Percentiles rank a stretch among this genome's conserved stretches.
These are phyloP conservation scores for Aphidoletes aphidimyza DNA, from an alignment of 2,888 invertebrate genomes.

Conservation along the genomic window DNA sequence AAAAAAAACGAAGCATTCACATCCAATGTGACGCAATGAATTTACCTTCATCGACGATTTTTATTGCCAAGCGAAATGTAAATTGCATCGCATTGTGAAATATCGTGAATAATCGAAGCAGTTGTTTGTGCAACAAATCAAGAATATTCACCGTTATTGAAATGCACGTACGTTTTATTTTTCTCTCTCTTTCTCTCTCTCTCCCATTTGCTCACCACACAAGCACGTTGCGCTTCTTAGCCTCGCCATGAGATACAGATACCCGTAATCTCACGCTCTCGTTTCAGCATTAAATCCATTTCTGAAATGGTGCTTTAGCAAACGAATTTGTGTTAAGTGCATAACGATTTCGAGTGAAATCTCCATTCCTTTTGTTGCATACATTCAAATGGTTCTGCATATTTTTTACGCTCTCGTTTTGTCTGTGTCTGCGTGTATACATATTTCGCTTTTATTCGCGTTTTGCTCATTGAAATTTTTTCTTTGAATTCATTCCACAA, in stretches of 20 bases:
- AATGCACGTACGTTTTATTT: background rate
- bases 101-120: conserved; percentile 11
- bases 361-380: conserved; percentile 10
- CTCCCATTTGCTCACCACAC: background rate
- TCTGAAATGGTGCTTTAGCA: conserved; percentile 13
- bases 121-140: conserved; percentile 46
- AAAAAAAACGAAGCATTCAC: background rate
- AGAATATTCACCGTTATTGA: conserved; percentile 23
- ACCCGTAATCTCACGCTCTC: too few relatives aligned
- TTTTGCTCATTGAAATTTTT: background rate
- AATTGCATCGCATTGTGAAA: background rate
- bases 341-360: background rate
- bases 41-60: background rate
- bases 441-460: background rate
- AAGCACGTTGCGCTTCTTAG: background rate
- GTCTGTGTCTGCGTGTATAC: background rate
- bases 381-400: background rate
- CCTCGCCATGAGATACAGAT: too few relatives aligned
- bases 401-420: background rate
- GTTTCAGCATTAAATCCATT: background rate
- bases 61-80: background rate
- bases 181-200: too few relatives aligned
- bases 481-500: background rate
- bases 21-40: background rate
- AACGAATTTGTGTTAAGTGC: conserved; percentile 21